Conservation (phyloP, 2,888 invertebrate genomes). For the Chymomyza amoena region DNA sequence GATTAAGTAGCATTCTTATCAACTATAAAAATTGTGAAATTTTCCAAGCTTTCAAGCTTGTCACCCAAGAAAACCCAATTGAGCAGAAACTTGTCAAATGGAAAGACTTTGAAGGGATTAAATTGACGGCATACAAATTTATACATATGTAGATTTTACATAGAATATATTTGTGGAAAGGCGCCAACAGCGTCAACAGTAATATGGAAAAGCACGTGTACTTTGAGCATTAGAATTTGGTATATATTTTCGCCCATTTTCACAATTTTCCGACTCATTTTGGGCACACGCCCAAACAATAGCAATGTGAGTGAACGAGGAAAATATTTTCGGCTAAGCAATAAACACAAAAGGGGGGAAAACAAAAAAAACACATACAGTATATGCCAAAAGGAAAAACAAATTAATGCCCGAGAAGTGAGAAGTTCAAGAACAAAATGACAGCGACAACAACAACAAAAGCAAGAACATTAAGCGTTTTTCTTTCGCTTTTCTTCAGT, state of each 20-base stretch:
- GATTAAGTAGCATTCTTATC: too few relatives aligned
- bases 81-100: background rate
- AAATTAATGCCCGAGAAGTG: conserved; percentile 9
- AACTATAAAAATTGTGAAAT: too few relatives aligned
- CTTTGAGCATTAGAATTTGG: background rate
- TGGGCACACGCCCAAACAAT: conserved; percentile 49
- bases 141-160: too few relatives aligned
- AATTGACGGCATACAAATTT: background rate
- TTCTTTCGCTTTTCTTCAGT: conserved; percentile 17
- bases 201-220: background rate
- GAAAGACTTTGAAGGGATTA: background rate
- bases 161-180: background rate
- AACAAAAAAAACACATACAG: conserved; percentile 20
- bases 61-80: background rate
- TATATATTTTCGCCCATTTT: background rate
- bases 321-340: conserved; percentile 1
- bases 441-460: background rate
- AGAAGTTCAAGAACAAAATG: conserved; percentile 35
- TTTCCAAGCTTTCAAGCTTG: background rate
- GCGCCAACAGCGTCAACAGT: background rate
- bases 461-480: background rate
- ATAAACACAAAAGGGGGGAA: conserved; percentile 18
- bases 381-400: conserved; percentile 10
- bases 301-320: background rate
- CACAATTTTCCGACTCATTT: conserved; percentile 4